A percentile compares a stretch with the other conserved stretches of the same genome.
Evolutionary conservation across 2,797 vertebrate species (phyloP).

Genomic region (Rhadinocentrus ornatus): DNA sequence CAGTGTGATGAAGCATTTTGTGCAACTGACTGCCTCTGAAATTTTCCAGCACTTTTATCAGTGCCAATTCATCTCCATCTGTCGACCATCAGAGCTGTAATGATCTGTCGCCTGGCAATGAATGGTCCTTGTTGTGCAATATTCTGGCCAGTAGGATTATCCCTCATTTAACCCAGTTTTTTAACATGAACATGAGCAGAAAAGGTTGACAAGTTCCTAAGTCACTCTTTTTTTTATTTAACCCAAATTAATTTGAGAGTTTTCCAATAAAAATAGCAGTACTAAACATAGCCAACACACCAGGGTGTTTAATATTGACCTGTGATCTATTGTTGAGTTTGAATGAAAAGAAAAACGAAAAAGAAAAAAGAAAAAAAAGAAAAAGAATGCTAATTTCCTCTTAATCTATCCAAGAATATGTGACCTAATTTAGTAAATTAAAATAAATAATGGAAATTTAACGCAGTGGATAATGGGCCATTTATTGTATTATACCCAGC

Average conservation of each 20-base stretch:
- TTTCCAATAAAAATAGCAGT: background rate
- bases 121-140: conserved; percentile 55
- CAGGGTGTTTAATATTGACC: background rate
- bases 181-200: conserved; percentile 35
- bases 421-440: background rate
- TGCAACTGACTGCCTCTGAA: conserved; percentile 60
- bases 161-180: conserved; percentile 51
- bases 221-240: background rate
- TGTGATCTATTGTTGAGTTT: background rate
- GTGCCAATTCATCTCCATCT: conserved; percentile 74
- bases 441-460: conserved; percentile 5
- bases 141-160: conserved; percentile 32
- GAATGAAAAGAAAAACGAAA: too few relatives aligned
- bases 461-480: background rate
- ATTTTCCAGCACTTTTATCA: conserved; percentile 55
- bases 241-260: background rate
- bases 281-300: background rate
- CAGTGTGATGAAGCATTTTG: conserved; percentile 64
- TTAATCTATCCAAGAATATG: background rate
- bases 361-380: too few relatives aligned
- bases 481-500: background rate
- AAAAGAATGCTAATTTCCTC: conserved; percentile 1
- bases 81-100: conserved; percentile 70
- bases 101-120: conserved; percentile 71
- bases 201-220: conserved; percentile 22